A percentile compares a stretch with the other conserved stretches of the same genome.
These are phyloP conservation scores for Holcopasites calliopsidis DNA, from an alignment of 1,140 invertebrate genomes.

Conservation along the genomic window DNA sequence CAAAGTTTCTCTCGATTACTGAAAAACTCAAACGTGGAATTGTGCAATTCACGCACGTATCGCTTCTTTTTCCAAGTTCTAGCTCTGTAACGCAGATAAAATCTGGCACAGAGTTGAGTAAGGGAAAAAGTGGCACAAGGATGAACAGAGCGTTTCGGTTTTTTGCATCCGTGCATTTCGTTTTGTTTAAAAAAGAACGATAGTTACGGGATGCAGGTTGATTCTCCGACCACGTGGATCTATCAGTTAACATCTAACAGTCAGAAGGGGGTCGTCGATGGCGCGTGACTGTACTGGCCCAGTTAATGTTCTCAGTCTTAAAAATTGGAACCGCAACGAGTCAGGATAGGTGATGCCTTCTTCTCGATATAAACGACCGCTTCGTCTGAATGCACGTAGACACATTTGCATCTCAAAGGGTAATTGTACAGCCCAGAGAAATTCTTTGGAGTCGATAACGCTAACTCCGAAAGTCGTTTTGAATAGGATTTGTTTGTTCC, in stretches of 20 bases:
- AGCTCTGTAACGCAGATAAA: not conserved
- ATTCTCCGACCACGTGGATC: not conserved
- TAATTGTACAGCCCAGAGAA: conserved; percentile 14
- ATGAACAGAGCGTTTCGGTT: not conserved
- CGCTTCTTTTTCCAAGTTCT: not conserved
- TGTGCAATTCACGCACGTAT: not conserved
- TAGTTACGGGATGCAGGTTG: not conserved
- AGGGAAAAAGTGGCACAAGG: conserved; percentile 29
- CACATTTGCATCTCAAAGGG: conserved; percentile 40
- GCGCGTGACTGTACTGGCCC: too few relatives aligned
- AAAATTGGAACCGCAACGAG: conserved; percentile 41
- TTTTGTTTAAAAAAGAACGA: not conserved
- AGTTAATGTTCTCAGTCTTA: conserved; percentile 27
- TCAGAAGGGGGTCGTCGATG: not conserved
- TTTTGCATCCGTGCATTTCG: not conserved
- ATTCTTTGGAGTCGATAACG: conserved; percentile 40
- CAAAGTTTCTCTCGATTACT: conserved; percentile 12
- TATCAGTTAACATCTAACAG: not conserved
- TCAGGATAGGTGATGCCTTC: not conserved
- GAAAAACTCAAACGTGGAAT: not conserved
- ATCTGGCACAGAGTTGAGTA: conserved; percentile 33
- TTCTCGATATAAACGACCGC: not conserved
- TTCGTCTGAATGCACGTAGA: conserved; percentile 43
- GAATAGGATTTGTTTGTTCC: conserved; percentile 11
- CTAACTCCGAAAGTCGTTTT: not conserved